Conservation (phyloP, 2,113 vertebrate species). For the Otus sunia region DNA sequence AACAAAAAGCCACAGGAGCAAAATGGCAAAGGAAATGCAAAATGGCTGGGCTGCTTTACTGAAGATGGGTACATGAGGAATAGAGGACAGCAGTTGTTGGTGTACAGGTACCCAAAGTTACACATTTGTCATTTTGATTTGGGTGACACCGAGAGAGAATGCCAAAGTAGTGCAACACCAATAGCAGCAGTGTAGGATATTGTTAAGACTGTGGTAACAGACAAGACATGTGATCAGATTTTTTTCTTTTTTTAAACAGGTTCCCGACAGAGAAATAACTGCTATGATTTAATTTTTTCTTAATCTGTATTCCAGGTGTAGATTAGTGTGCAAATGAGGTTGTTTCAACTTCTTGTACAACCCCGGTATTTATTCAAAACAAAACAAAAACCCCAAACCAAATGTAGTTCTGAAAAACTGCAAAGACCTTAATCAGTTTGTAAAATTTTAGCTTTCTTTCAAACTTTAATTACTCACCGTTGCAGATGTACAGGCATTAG, state of each 20-base stretch:
- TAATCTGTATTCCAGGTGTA: neutral
- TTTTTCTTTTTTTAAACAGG: neutral
- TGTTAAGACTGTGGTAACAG: neutral
- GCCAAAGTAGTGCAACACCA: neutral
- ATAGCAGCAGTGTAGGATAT: fast-evolving
- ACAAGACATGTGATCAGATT: neutral
- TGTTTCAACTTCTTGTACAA: neutral
- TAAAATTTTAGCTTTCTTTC: slow-evolving; percentile 20
- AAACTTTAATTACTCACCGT: neutral
- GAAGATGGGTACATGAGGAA: neutral
- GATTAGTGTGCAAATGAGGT: neutral
- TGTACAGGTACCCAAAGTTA: neutral
- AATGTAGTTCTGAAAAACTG: neutral
- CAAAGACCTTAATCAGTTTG: neutral
- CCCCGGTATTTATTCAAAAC: neutral
- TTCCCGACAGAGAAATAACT: neutral
- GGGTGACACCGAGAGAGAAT: neutral
- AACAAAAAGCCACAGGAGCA: neutral
- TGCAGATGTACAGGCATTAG: slow-evolving; percentile 39
- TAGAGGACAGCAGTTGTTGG: fast-evolving
- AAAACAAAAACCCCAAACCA: neutral
- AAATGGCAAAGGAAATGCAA: neutral
- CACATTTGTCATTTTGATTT: neutral
- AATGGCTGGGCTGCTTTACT: neutral
- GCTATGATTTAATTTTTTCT: neutral